A percentile compares a stretch with the other conserved stretches of the same genome.
Conservation (phyloP, 2,888 invertebrate species). For the Phragmatobia fuliginosa region DNA sequence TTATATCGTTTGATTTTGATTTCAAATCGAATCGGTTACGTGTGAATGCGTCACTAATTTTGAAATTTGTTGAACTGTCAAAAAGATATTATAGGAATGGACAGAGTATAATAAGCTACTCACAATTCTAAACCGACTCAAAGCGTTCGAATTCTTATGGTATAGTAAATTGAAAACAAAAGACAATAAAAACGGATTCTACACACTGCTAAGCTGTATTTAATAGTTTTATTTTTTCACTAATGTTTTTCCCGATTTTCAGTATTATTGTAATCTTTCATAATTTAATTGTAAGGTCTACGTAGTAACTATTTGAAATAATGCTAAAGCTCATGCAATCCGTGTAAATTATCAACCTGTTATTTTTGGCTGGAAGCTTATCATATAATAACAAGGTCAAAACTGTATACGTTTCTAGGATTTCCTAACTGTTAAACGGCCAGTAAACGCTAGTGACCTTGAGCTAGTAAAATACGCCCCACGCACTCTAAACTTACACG, state of each 20-base stretch:
- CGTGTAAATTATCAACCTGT: background rate
- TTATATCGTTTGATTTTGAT: too few species aligned
- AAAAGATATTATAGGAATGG: too few species aligned
- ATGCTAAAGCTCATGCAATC: background rate
- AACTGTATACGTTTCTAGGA: background rate
- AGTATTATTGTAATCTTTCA: background rate
- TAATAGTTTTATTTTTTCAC: background rate
- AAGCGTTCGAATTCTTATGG: background rate
- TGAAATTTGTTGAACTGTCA: too few species aligned
- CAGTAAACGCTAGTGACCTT: background rate
- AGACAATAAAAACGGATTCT: background rate
- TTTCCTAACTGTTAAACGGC: background rate
- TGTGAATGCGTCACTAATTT: too few species aligned
- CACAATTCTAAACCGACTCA: background rate
- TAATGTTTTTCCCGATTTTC: background rate
- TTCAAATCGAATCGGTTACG: too few species aligned
- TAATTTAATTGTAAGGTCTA: background rate
- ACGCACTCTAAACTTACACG: background rate
- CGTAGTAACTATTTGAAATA: background rate
- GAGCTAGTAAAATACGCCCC: background rate
- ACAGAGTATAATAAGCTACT: too few species aligned
- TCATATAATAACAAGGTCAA: constrained; percentile 1
- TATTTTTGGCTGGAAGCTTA: background rate
- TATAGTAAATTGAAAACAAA: background rate
- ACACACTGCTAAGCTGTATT: background rate